Percentiles rank a stretch among this genome's conserved stretches.
Evolutionary conservation across 2,888 invertebrate genomes (phyloP).

Genomic region (Nomada lathburiana): DNA sequence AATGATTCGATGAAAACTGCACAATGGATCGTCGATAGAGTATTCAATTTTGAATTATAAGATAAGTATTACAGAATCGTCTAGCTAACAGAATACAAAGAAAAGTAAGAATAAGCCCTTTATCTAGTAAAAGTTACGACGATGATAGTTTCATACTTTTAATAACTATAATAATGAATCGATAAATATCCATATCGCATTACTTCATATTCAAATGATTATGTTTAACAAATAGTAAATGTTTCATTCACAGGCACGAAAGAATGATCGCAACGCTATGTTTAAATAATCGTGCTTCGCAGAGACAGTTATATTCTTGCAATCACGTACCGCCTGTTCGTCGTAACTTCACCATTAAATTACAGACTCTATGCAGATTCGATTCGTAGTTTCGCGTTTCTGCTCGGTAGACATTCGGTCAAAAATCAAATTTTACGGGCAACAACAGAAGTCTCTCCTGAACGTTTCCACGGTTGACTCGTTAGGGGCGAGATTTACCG

Average conservation of each 20-base stretch:
- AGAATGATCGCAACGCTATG: too few species aligned
- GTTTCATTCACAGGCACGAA: too few species aligned
- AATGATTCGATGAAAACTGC: background rate
- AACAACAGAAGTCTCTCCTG: background rate
- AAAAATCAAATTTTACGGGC: conserved; percentile 11
- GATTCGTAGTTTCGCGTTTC: background rate
- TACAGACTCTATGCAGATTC: conserved; percentile 10
- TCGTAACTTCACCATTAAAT: conserved; percentile 5
- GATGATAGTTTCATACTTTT: too few species aligned
- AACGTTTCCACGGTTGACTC: background rate
- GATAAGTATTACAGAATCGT: background rate
- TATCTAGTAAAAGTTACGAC: too few species aligned
- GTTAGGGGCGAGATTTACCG: conserved; percentile 23
- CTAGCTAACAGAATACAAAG: too few species aligned
- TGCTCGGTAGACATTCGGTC: conserved; percentile 5
- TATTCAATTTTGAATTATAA: background rate
- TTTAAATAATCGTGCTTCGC: background rate
- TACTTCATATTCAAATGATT: too few species aligned
- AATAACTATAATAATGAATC: too few species aligned
- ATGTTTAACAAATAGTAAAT: too few species aligned
- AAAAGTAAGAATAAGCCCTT: background rate
- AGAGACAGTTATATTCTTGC: background rate
- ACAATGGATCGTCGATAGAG: background rate
- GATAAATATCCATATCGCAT: too few species aligned
- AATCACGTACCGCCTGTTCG: conserved; percentile 11